phyloP scores from a whole-genome alignment of 2,113 vertebrate species.

The Fulica atra region DNA sequence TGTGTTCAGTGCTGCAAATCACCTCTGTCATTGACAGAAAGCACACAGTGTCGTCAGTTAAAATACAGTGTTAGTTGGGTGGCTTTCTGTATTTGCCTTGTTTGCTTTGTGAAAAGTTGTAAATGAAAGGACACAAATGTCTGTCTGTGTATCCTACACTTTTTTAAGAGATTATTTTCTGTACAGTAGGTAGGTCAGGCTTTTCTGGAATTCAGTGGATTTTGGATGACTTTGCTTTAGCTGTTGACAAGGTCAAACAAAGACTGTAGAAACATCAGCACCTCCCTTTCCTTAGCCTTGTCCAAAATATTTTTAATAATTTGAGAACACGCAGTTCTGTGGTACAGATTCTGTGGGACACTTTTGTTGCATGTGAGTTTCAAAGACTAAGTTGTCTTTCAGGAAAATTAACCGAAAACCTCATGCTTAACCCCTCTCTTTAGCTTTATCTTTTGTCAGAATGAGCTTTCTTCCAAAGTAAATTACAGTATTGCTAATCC shows the following conservation, averaged over 20 bases:
- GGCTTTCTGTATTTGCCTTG: neutral
- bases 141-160: neutral
- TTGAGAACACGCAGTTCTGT: constrained; percentile 15
- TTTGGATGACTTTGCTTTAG: constrained; percentile 50
- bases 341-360: neutral
- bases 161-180: neutral
- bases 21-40: neutral
- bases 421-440: neutral
- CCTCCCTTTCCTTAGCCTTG: constrained; percentile 11
- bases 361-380: neutral
- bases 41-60: neutral
- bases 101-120: neutral
- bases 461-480: neutral
- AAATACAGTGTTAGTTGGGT: neutral
- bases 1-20: neutral
- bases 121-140: neutral
- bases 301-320: constrained; percentile 29
- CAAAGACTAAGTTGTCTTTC: neutral
- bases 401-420: neutral
- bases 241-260: constrained; percentile 44
- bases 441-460: neutral
- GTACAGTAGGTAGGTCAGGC: neutral
- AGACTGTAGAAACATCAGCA: constrained; percentile 21
- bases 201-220: constrained; percentile 45
- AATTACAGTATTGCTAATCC: neutral